Evolutionary conservation across 2,888 invertebrate species (phyloP).

Genomic region (Falcaria lacertinaria): DNA sequence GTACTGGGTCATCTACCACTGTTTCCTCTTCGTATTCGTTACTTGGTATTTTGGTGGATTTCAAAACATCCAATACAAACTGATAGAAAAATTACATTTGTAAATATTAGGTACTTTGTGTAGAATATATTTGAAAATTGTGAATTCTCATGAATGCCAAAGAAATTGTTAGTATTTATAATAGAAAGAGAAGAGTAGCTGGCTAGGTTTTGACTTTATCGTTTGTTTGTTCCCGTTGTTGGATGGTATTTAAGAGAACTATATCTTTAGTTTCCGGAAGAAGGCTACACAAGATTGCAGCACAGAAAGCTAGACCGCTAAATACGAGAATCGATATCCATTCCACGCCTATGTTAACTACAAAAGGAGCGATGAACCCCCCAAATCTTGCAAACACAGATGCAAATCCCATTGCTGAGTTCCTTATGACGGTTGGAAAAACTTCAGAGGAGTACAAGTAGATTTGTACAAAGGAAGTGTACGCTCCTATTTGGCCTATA

Average conservation of each 20-base stretch:
- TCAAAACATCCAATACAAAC: constrained; percentile 79
- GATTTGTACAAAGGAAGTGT: constrained; percentile 82
- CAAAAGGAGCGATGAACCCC: constrained; percentile 84
- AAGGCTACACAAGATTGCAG: constrained; percentile 52
- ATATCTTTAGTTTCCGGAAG: constrained; percentile 64
- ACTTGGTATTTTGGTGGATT: constrained; percentile 81
- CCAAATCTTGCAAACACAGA: constrained; percentile 85
- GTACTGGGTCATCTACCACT: constrained; percentile 77
- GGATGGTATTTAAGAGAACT: constrained; percentile 58
- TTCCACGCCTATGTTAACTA: constrained; percentile 75
- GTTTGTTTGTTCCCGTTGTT: constrained; percentile 42
- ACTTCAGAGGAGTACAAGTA: constrained; percentile 89
- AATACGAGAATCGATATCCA: constrained; percentile 63
- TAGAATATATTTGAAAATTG: constrained; percentile 16
- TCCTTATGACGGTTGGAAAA: constrained; percentile 88
- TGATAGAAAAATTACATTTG: constrained; percentile 37
- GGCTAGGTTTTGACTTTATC: background rate
- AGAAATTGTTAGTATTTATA: constrained; percentile 16
- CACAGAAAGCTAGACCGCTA: constrained; percentile 47
- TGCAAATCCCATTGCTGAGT: constrained; percentile 87
- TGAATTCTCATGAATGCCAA: constrained; percentile 52
- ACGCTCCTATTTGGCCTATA: constrained; percentile 86
- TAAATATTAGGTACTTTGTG: constrained; percentile 9
- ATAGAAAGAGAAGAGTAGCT: constrained; percentile 8
- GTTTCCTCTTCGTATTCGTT: constrained; percentile 72